phyloP scores from a whole-genome alignment of 2,113 vertebrate species.

The Uropsilus gracilis region DNA sequence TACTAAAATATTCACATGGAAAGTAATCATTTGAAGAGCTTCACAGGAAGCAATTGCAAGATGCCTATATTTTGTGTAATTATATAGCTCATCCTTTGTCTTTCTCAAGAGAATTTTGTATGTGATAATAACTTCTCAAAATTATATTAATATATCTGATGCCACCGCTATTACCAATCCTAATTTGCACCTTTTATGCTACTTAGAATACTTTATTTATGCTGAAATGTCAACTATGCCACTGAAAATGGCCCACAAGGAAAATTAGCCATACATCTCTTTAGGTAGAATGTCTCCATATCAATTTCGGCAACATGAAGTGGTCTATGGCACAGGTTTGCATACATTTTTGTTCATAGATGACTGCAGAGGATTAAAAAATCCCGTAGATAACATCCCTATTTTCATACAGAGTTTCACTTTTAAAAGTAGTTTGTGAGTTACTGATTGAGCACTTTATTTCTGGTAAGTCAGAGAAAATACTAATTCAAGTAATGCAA shows the following conservation, averaged over 20 bases:
- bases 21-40: conserved; percentile 72
- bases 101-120: conserved; percentile 72
- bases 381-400: not conserved
- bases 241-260: conserved; percentile 63
- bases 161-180: conserved; percentile 51
- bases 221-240: conserved; percentile 71
- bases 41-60: conserved; percentile 72
- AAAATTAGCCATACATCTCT: conserved; percentile 12
- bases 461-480: not conserved
- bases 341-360: not conserved
- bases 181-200: conserved; percentile 71
- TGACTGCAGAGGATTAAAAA: not conserved
- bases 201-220: conserved; percentile 79
- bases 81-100: conserved; percentile 66
- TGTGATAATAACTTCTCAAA: conserved; percentile 72
- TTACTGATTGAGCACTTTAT: not conserved
- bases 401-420: not conserved
- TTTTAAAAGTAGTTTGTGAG: not conserved
- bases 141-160: conserved; percentile 72
- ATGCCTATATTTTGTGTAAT: conserved; percentile 71
- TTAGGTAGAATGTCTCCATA: not conserved
- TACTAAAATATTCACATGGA: conserved; percentile 72
- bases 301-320: not conserved
- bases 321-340: not conserved
- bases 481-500: not conserved